A percentile compares a stretch with the other conserved stretches of the same genome.
These are phyloP conservation scores for Agrochola circellaris DNA, from an alignment of 2,888 invertebrate genomes.

Conservation along the genomic window DNA sequence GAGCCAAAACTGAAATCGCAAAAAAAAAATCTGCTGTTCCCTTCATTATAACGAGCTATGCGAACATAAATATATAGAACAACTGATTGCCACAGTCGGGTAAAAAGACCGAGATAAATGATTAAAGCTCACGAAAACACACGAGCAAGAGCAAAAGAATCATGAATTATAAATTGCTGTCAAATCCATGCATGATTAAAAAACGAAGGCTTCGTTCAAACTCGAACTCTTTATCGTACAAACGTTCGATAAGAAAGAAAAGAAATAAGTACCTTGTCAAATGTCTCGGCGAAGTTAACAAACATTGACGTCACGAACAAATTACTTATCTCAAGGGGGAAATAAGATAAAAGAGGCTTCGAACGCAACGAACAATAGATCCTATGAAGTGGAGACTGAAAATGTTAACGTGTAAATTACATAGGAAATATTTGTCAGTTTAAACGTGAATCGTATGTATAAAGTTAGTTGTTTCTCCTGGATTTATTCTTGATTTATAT, in stretches of 20 bases:
- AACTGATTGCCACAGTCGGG: neutral
- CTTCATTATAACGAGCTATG: no score
- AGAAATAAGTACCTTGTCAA: conserved; percentile 72
- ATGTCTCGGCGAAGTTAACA: conserved; percentile 73
- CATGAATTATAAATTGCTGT: conserved; percentile 41
- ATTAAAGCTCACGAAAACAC: neutral
- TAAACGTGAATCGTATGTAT: neutral
- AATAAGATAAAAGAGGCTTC: conserved; percentile 63
- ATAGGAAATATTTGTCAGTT: conserved; percentile 12
- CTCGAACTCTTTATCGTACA: conserved; percentile 51
- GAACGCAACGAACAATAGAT: conserved; percentile 64
- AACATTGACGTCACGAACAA: conserved; percentile 68
- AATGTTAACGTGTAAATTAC: conserved; percentile 38
- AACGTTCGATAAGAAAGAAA: conserved; percentile 54
- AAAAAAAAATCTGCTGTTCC: no score
- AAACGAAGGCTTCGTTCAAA: conserved; percentile 43
- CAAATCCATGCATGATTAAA: conserved; percentile 50
- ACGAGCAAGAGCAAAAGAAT: conserved; percentile 16
- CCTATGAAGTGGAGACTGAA: conserved; percentile 31
- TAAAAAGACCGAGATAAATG: neutral
- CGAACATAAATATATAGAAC: no score
- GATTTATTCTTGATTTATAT: neutral
- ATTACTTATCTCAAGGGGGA: conserved; percentile 65
- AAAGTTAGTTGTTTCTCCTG: neutral
- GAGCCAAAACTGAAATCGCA: no score